A percentile compares a stretch with the other conserved stretches of the same genome.
phyloP scores from a whole-genome alignment of 2,797 vertebrate species.

The Crotalus adamanteus region DNA sequence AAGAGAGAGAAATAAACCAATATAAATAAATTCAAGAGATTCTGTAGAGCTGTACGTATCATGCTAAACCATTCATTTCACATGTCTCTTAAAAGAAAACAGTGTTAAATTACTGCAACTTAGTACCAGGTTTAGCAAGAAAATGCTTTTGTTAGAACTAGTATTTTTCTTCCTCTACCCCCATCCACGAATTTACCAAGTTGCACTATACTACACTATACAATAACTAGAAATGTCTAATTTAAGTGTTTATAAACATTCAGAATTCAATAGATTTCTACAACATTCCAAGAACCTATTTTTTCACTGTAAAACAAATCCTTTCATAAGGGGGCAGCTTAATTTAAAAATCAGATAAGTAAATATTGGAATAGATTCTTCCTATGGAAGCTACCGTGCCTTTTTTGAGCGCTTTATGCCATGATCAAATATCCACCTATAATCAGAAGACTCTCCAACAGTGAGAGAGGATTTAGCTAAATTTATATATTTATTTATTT shows the following conservation, averaged over 20 bases:
- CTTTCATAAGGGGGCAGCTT: neutral
- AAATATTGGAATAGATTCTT: neutral
- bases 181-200: neutral
- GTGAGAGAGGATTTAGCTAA: neutral
- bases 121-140: neutral
- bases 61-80: neutral
- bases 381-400: neutral
- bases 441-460: neutral
- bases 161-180: neutral
- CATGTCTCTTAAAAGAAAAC: neutral
- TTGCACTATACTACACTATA: neutral
- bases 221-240: neutral
- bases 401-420: neutral
- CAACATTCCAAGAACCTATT: neutral
- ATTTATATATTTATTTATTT: neutral
- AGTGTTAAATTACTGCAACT: neutral
- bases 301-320: neutral
- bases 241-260: neutral
- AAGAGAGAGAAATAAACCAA: neutral
- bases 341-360: neutral
- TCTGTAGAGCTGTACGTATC: neutral
- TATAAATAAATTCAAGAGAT: constrained; percentile 10
- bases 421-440: neutral
- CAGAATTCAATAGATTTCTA: neutral
- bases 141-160: neutral